Evolutionary conservation across 2,888 invertebrate species (phyloP), one percentile per base, ranked within the genome.

Genomic region (Melanargia galathea): DNA sequence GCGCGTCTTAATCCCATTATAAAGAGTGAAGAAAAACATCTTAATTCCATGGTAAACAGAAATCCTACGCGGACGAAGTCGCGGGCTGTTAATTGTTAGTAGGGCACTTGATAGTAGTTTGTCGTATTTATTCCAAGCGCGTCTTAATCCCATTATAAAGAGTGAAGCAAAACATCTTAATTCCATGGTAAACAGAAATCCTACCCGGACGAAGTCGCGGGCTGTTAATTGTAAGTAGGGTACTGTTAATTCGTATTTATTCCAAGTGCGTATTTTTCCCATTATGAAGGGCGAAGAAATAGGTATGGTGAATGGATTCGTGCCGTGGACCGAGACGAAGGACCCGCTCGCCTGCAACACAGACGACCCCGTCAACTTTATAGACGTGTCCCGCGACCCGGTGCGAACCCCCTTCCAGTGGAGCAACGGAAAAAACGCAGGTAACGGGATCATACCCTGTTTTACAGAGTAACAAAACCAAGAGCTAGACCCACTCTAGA

Each of bases 351-450:
- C 92, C 11, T 92, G 92, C 74, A 87, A 86, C 63, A 89, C 91
- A 2, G 92, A 92, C 13, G 94, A 94, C 24, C 91, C 91, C 11
- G 83, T 92, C 30, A 86, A 92, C 49, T 96, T 93, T 76, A 80
- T 92, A 18, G 74, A 87, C 13, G 86, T 88, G 1, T 93, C 94
- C 18, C 92, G 96, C 35, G 96, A 97, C 80, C 95, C 95, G 0
- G 93, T 91, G 49, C 91, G 97, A n/a, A 96, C 96, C 0, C 97
- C 97, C 0, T 96, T 94, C 78, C 96, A 96, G 73, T 97, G 97
- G 97, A 93, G 92, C 73, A 80, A 77, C 24, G 82, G 87, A 0
- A 81, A 73, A 60, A 92, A 93, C 71, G 94, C 94, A 75, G 95
- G 95, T 90, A 51, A 57, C 13, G n/a, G 8, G 5, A 22, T 10